These are phyloP conservation scores for Alouatta palliata DNA, from an alignment of 2,113 vertebrate genomes.

Conservation along the genomic window DNA sequence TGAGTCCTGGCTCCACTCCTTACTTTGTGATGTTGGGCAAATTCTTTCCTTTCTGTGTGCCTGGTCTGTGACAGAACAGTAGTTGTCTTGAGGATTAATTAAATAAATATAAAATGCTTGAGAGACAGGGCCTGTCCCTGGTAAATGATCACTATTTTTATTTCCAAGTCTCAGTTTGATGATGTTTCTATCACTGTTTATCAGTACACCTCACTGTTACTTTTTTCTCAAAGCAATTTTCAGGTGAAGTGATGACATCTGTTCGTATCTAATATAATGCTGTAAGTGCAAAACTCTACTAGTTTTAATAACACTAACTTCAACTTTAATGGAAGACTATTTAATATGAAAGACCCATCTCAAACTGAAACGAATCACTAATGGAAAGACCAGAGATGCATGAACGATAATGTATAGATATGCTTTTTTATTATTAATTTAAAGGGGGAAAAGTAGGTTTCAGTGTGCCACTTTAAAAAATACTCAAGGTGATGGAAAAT, in stretches of 20 bases:
- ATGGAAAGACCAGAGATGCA: conserved; percentile 90
- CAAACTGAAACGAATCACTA: conserved; percentile 80
- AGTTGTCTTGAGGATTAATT: background rate
- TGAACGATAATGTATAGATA: conserved; percentile 92
- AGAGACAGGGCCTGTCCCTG: background rate
- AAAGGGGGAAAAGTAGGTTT: conserved; percentile 94
- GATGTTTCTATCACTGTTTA: background rate
- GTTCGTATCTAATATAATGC: conserved; percentile 54
- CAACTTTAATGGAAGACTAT: conserved; percentile 76
- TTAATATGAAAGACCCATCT: conserved; percentile 80
- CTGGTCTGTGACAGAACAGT: background rate
- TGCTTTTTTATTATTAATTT: conserved; percentile 93
- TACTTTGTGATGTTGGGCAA: background rate
- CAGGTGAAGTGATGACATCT: background rate
- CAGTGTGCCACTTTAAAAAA: conserved; percentile 95
- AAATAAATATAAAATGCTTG: background rate
- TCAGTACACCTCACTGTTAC: background rate
- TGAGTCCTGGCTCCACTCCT: background rate
- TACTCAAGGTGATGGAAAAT: conserved; percentile 94
- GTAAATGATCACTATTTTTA: background rate
- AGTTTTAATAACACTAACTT: conserved; percentile 73
- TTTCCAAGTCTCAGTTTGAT: background rate
- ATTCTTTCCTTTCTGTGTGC: background rate
- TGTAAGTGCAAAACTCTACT: conserved; percentile 53
- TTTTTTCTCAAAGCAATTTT: background rate